These are phyloP conservation scores for Lepilemur septentrionalis DNA, from an alignment of 2,797 vertebrate genomes.

Conservation along the genomic window DNA sequence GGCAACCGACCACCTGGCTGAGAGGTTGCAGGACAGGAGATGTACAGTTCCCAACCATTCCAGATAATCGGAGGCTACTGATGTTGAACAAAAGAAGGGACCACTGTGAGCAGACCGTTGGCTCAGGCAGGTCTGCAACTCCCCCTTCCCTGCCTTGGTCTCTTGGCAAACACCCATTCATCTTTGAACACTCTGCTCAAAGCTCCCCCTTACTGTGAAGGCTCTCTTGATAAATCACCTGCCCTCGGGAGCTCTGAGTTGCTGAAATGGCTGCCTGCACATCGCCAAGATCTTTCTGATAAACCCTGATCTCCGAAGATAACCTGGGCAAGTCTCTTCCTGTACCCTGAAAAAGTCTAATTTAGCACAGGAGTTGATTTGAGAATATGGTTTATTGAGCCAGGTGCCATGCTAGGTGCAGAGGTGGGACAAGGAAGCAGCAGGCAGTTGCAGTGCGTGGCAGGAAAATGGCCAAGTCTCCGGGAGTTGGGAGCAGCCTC, in stretches of 20 bases:
- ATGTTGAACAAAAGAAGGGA: neutral
- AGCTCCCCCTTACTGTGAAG: neutral
- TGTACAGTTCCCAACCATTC: neutral
- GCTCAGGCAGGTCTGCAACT: neutral
- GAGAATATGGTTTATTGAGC: neutral
- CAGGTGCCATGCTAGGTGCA: neutral
- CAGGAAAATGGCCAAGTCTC: neutral
- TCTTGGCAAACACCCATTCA: neutral
- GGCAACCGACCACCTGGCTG: neutral
- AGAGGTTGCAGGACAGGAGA: neutral
- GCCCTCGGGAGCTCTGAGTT: neutral
- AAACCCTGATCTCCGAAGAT: neutral
- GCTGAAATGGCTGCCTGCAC: neutral
- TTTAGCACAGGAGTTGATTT: neutral
- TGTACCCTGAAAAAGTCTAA: neutral
- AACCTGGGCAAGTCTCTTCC: conserved; percentile 29
- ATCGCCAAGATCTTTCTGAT: neutral
- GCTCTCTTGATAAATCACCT: neutral
- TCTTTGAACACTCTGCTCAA: neutral
- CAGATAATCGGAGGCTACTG: neutral
- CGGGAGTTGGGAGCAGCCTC: neutral
- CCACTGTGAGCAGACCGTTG: neutral
- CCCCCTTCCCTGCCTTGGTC: neutral
- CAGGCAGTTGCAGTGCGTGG: too few species aligned
- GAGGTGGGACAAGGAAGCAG: neutral